These are phyloP conservation scores for Ovibos moschatus DNA, from an alignment of 2,113 vertebrate species.

Conservation along the genomic window DNA sequence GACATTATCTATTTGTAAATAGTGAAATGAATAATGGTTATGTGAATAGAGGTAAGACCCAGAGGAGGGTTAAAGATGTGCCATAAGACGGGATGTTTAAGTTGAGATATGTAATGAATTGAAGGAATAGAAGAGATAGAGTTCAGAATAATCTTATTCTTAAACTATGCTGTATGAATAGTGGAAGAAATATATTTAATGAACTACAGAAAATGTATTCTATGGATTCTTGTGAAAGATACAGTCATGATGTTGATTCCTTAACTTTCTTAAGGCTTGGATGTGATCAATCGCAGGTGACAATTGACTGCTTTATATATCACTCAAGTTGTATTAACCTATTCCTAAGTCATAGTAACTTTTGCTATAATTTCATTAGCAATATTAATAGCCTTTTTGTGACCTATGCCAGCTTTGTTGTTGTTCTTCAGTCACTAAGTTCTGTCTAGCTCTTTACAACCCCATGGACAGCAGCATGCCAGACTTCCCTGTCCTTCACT, in stretches of 20 bases:
- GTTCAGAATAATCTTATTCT: background rate
- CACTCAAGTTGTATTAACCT: background rate
- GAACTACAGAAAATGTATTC: background rate
- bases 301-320: background rate
- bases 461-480: background rate
- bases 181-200: background rate
- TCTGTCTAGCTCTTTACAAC: background rate
- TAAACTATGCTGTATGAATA: background rate
- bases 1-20: background rate
- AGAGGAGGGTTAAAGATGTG: background rate
- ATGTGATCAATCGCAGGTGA: background rate
- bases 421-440: background rate
- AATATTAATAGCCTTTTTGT: background rate
- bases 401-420: background rate
- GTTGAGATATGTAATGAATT: background rate
- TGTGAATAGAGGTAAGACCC: background rate
- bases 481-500: background rate
- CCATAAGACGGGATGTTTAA: background rate
- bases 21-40: background rate
- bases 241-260: background rate
- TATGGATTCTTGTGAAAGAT: background rate
- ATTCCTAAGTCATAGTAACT: background rate
- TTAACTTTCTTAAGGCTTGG: background rate
- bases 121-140: background rate
- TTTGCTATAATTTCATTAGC: background rate